These are phyloP conservation scores for Pseudachorutes palmiensis DNA, from an alignment of 1,140 invertebrate genomes.

Conservation along the genomic window DNA sequence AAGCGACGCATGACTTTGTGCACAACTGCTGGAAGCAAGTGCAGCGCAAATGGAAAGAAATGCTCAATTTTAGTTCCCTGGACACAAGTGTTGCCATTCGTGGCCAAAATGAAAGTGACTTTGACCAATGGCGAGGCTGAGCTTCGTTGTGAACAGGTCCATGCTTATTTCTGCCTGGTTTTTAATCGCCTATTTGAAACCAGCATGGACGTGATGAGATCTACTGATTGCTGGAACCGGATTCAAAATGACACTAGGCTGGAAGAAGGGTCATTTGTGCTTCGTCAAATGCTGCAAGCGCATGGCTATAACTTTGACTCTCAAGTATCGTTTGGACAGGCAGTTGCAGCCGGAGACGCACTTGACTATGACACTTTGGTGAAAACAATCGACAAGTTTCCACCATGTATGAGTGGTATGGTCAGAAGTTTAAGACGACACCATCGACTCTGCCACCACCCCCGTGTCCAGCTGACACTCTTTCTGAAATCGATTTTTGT, in stretches of 20 bases:
- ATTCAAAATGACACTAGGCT: constrained; percentile 46
- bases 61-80: constrained; percentile 45
- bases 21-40: not conserved
- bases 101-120: constrained; percentile 47
- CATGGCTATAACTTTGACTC: not conserved
- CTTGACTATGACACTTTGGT: constrained; percentile 49
- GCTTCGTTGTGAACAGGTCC: constrained; percentile 51
- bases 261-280: constrained; percentile 42
- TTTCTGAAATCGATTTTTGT: constrained; percentile 64
- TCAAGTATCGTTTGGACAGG: too few relatives aligned
- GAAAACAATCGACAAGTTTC: constrained; percentile 48
- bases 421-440: constrained; percentile 53
- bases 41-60: not conserved
- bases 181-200: constrained; percentile 28
- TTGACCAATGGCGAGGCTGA: constrained; percentile 46
- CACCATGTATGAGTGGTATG: constrained; percentile 65
- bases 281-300: constrained; percentile 40
- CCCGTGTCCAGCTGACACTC: constrained; percentile 59
- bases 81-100: constrained; percentile 46
- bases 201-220: not conserved
- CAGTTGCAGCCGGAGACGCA: not conserved
- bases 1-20: not conserved
- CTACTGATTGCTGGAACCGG: constrained; percentile 13
- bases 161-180: constrained; percentile 44
- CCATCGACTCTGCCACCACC: constrained; percentile 64